Conservation (phyloP, 1,140 invertebrate genomes). For the Lanistes nyassanus region DNA sequence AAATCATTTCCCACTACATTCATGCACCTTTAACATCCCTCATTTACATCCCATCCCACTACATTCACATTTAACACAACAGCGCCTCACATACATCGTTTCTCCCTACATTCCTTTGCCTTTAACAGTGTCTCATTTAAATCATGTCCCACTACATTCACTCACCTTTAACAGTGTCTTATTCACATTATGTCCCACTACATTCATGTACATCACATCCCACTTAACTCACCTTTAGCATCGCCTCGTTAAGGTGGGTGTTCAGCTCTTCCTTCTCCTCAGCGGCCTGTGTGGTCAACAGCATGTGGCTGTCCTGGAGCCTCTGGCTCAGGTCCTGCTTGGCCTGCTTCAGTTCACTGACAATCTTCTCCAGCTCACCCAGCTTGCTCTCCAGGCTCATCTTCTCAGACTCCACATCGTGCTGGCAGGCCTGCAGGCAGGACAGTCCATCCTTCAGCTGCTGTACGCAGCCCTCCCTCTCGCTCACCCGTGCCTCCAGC, state of each 20-base stretch:
- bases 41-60: too few relatives aligned
- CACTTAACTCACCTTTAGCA: conserved; percentile 3
- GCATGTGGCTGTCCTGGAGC: conserved; percentile 40
- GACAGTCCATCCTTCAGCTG: conserved; percentile 29
- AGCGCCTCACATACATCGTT: too few relatives aligned
- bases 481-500: not conserved
- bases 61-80: too few relatives aligned
- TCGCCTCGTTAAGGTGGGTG: conserved; percentile 25
- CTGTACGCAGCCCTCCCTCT: conserved; percentile 31
- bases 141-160: too few relatives aligned
- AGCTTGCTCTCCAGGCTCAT: conserved; percentile 42
- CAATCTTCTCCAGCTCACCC: conserved; percentile 39
- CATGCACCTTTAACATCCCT: too few relatives aligned
- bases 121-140: too few relatives aligned
- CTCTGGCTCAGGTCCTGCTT: conserved; percentile 46
- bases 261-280: conserved; percentile 41
- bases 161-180: too few relatives aligned
- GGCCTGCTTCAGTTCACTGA: conserved; percentile 35
- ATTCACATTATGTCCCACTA: too few relatives aligned
- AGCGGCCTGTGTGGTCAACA: conserved; percentile 35
- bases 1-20: too few relatives aligned
- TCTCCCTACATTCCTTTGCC: too few relatives aligned
- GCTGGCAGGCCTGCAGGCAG: conserved; percentile 29
- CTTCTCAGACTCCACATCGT: conserved; percentile 39
- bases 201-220: too few relatives aligned